A percentile compares a stretch with the other conserved stretches of the same genome.
phyloP scores from a whole-genome alignment of 2,113 vertebrate species.

The Genyomyrus donnyi region DNA sequence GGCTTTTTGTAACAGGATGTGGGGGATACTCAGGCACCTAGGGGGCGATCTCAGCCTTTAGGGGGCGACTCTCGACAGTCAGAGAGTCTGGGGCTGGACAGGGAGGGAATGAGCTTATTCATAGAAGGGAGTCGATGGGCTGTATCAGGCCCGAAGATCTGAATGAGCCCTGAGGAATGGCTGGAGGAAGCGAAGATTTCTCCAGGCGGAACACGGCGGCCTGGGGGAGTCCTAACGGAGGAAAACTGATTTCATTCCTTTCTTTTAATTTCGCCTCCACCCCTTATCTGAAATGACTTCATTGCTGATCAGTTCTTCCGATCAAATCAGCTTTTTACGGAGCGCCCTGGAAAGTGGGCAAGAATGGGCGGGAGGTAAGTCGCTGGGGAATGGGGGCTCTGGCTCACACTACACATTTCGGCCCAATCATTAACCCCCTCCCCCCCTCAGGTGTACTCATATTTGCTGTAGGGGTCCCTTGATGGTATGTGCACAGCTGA shows the following conservation, averaged over 20 bases:
- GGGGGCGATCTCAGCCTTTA: not conserved
- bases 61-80: not conserved
- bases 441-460: not conserved
- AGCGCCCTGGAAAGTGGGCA: conserved; percentile 12
- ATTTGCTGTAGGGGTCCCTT: not conserved
- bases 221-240: conserved; percentile 11
- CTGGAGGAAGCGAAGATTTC: not conserved
- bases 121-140: not conserved
- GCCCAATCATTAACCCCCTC: not conserved
- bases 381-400: not conserved
- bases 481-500: not conserved
- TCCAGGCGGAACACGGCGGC: not conserved
- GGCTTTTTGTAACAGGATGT: not conserved
- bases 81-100: not conserved
- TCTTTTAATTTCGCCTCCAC: conserved; percentile 38
- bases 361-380: not conserved
- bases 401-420: not conserved
- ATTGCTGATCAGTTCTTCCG: conserved; percentile 29
- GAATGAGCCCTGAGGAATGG: not conserved
- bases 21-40: not conserved
- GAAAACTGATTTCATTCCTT: conserved; percentile 43
- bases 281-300: conserved; percentile 40
- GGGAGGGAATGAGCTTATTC: not conserved
- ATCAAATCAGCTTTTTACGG: conserved; percentile 19
- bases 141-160: conserved; percentile 8